These are phyloP conservation scores for Gasterosteus nipponicus DNA, from an alignment of 2,113 vertebrate species.

Conservation along the genomic window DNA sequence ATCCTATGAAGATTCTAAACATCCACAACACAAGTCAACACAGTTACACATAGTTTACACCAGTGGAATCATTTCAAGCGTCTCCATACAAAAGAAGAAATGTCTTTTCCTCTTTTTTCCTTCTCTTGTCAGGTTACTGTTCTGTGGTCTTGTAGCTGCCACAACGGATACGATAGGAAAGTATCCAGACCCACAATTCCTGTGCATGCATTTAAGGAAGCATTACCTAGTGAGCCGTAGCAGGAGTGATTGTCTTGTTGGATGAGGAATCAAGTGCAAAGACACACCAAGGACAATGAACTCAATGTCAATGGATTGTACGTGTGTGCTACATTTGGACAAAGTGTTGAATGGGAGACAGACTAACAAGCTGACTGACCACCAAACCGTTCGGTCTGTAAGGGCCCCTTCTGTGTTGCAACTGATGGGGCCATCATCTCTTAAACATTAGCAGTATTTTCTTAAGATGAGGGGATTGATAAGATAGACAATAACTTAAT, in stretches of 20 bases:
- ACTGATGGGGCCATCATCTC: background rate
- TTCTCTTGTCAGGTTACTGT: slow-evolving; percentile 17
- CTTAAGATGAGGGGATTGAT: too few relatives aligned
- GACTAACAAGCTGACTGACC: background rate
- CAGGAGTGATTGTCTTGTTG: background rate
- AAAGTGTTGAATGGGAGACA: background rate
- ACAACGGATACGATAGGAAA: slow-evolving; percentile 1
- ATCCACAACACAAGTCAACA: background rate
- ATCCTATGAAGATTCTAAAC: background rate
- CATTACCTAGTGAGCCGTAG: slow-evolving; percentile 2
- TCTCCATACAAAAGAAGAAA: background rate
- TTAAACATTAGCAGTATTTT: background rate
- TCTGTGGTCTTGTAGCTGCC: slow-evolving; percentile 27
- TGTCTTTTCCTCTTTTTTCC: background rate
- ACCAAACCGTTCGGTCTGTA: background rate
- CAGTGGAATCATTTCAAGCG: background rate
- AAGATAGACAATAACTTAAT: background rate
- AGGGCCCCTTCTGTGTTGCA: background rate
- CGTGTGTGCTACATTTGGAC: background rate
- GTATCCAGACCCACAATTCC: slow-evolving; percentile 23
- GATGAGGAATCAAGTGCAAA: slow-evolving; percentile 13
- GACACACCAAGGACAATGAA: background rate
- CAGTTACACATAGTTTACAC: slow-evolving; percentile 18
- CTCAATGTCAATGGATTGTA: background rate
- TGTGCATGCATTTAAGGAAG: background rate